Evolutionary conservation across 2,113 vertebrate genomes (phyloP).

Genomic region (Diphyllodes magnificus): DNA sequence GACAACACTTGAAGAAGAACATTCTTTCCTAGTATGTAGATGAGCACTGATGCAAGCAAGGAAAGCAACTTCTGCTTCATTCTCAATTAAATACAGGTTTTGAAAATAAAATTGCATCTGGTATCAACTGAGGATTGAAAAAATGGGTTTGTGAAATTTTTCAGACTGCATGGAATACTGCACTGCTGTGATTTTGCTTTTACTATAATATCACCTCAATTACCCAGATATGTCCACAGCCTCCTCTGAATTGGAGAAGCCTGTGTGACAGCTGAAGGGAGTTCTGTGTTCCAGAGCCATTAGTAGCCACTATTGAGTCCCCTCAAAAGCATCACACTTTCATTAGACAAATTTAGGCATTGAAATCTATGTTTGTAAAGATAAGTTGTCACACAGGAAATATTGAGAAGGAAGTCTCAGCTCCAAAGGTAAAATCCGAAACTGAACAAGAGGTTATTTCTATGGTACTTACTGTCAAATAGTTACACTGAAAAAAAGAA

Average conservation of each 20-base stretch:
- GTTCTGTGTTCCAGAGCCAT: neutral
- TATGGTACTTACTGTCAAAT: neutral
- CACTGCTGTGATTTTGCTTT: neutral
- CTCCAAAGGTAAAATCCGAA: neutral
- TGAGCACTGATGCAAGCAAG: neutral
- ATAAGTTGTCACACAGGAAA: neutral
- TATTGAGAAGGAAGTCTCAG: neutral
- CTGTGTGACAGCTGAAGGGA: neutral
- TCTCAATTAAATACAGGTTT: neutral
- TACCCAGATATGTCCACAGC: neutral
- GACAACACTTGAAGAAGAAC: neutral
- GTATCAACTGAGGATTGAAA: neutral
- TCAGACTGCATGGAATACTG: neutral
- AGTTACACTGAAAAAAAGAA: neutral
- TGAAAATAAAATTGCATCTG: neutral
- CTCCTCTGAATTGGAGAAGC: neutral
- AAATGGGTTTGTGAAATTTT: neutral
- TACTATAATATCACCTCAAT: neutral
- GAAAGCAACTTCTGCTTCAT: neutral
- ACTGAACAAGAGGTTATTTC: neutral
- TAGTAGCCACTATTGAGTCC: neutral
- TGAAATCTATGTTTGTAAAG: neutral
- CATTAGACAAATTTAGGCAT: neutral
- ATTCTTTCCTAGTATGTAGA: neutral
- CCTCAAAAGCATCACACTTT: neutral